A percentile compares a stretch with the other conserved stretches of the same genome.
phyloP scores from a whole-genome alignment of 2,888 invertebrate species.

The Sepiola atlantica region DNA sequence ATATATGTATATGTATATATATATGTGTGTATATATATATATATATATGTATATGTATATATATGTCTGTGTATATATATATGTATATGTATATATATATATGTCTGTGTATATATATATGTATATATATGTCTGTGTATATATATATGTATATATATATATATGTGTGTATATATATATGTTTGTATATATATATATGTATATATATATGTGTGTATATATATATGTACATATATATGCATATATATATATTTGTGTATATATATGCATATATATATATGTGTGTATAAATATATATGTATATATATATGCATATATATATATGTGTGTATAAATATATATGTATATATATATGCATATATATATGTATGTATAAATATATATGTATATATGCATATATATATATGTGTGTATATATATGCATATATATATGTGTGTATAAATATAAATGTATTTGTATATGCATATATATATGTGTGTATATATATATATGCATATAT shows the following conservation, averaged over 20 bases:
- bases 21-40: background rate
- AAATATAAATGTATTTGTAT: too few relatives aligned
- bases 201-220: background rate
- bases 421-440: too few relatives aligned
- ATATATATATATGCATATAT: too few relatives aligned
- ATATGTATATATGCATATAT: too few relatives aligned
- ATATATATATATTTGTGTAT: background rate
- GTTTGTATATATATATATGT: background rate
- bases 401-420: too few relatives aligned
- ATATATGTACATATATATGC: background rate
- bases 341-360: too few relatives aligned
- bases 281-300: too few relatives aligned
- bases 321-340: too few relatives aligned
- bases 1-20: background rate
- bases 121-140: background rate
- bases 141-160: background rate
- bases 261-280: background rate
- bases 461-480: too few relatives aligned
- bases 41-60: background rate
- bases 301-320: too few relatives aligned
- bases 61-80: background rate
- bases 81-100: background rate
- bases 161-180: background rate
- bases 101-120: background rate
- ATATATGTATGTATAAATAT: too few relatives aligned